Percentiles rank a stretch among this genome's conserved stretches.
phyloP scores from a whole-genome alignment of 2,797 vertebrate genomes.

The Diglossa cyanea region DNA sequence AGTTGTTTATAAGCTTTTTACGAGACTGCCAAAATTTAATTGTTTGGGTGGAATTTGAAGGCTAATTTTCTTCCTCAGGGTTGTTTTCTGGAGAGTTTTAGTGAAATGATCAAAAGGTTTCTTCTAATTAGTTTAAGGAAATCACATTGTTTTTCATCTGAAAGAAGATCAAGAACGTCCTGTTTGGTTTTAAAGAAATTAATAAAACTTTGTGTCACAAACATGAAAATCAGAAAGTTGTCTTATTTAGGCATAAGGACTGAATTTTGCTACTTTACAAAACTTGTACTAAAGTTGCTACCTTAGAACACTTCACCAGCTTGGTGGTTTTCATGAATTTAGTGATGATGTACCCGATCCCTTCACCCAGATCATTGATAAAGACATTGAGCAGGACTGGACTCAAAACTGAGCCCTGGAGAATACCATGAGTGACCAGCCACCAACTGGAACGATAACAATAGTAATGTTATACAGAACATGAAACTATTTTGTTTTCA shows the following conservation, averaged over 20 bases:
- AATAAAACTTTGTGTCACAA: neutral
- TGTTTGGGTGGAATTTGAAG: constrained; percentile 9
- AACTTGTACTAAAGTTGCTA: neutral
- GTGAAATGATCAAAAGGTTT: constrained; percentile 18
- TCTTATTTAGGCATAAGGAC: neutral
- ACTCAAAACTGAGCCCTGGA: no score
- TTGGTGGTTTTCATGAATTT: rapidly evolving
- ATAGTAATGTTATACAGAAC: neutral
- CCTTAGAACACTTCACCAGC: neutral
- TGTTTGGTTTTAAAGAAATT: neutral
- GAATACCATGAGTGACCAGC: neutral
- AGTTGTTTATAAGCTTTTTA: neutral
- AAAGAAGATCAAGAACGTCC: neutral
- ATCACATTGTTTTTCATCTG: constrained; percentile 8
- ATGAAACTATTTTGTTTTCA: neutral
- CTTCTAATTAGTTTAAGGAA: constrained; percentile 25
- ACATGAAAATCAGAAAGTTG: neutral
- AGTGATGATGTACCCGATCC: rapidly evolving
- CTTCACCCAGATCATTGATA: neutral
- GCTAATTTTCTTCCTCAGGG: constrained; percentile 13
- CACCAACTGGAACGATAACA: rapidly evolving
- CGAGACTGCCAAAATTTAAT: constrained; percentile 18
- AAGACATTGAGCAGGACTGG: no score
- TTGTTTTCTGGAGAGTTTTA: neutral
- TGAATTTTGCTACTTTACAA: neutral